Evolutionary conservation across 2,113 vertebrate species (phyloP).

Genomic region (Neomonachus schauinslandi): DNA sequence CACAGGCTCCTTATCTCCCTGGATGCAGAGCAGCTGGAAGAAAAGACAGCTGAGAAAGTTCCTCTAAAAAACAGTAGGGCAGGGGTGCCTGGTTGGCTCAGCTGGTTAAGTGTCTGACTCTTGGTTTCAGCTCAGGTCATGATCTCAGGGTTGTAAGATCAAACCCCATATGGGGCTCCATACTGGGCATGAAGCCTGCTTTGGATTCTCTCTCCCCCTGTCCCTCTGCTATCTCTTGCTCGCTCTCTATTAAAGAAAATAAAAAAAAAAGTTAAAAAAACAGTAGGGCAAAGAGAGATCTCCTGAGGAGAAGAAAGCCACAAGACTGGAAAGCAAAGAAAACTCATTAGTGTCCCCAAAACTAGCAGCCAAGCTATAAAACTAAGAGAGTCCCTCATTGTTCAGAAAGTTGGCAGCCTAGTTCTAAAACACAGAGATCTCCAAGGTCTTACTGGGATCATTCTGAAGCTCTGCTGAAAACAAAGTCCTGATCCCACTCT

Average conservation of each 20-base stretch:
- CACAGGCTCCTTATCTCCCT: neutral
- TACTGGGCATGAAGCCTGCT: too few species aligned
- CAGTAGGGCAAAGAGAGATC: neutral
- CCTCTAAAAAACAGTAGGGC: neutral
- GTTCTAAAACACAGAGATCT: neutral
- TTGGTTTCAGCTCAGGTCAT: too few species aligned
- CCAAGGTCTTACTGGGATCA: neutral
- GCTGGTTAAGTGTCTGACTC: too few species aligned
- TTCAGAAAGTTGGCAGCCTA: neutral
- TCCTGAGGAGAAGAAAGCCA: neutral
- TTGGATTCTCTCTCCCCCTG: too few species aligned
- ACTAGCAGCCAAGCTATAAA: neutral
- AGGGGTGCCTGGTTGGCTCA: too few species aligned
- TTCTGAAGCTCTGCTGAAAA: neutral
- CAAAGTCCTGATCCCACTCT: neutral
- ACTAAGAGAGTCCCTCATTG: neutral
- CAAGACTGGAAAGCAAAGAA: neutral
- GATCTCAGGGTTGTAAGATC: too few species aligned
- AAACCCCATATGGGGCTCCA: too few species aligned
- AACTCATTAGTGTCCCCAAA: neutral
- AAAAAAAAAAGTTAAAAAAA: neutral
- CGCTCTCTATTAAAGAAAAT: too few species aligned
- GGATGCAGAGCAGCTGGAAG: neutral
- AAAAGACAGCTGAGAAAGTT: neutral
- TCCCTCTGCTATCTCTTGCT: too few species aligned